Base-by-base conservation (phyloP, 2,888 invertebrate species). In the Ophioninae sp. region DNA sequence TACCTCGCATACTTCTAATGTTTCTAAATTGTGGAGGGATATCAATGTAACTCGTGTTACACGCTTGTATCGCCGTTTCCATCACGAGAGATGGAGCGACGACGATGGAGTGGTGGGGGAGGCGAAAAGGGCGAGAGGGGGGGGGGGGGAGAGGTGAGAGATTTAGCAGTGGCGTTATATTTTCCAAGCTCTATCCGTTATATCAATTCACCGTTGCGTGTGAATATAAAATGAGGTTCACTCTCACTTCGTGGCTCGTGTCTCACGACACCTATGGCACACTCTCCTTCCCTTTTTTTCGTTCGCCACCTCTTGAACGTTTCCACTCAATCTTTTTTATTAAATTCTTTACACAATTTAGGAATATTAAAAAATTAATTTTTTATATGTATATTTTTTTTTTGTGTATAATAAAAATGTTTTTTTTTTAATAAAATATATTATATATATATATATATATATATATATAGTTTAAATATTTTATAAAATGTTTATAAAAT, bases 191-290 rank as follows among this genome's bases (percentile, higher is more conserved):
- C 67, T 67, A 64, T 44, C 59, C 68, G 67, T 79, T 81, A 81
- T 79, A 81, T 84, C 81, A 79, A 79, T 81, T 79, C 79, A 79
- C 81, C 76, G 65, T 81, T 79, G 79, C 84, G 81, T 79, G 81
- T 79, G 81, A 84, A 84, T 84, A 81, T 76, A 75, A 84, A 84
- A 84, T 81, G 81, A 84, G 62, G 79, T 81, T 79, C 67, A 84
- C 72, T 84, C 81, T 79, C 81, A 57, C 78, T 81, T 37, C 6
- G 8, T 6, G 39, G 70, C 37, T 70, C 77, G 44, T 84, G 59
- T 65, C 75, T 72, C 75, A 64, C 74, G 50, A 50, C 50, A 50
- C 50, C 17, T 17, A 50, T 17, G 50, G 50, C 50, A 17, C 13
- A 13, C 50, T 50, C 17, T 13, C 50, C 6, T 6, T 17, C 50